phyloP scores from a whole-genome alignment of 2,113 vertebrate species.

The Pogona vitticeps region DNA sequence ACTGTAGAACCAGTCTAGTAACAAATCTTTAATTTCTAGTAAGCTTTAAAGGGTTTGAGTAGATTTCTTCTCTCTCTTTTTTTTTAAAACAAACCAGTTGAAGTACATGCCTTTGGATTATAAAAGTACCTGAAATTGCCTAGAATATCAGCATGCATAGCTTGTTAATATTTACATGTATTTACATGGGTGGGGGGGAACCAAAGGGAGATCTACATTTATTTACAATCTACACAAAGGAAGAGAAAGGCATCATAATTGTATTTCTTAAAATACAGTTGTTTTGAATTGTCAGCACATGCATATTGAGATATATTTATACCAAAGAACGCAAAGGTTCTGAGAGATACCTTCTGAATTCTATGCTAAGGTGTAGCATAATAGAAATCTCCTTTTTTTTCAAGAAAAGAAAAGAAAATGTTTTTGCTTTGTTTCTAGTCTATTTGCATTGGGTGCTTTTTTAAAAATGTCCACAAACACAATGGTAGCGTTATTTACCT shows the following conservation, averaged over 20 bases:
- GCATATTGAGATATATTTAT: constrained; percentile 89
- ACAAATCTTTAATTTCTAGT: constrained; percentile 84
- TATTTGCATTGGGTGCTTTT: constrained; percentile 84
- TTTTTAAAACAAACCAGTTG: constrained; percentile 83
- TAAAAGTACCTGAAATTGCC: constrained; percentile 99
- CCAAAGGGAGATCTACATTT: constrained; percentile 83
- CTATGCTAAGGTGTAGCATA: constrained; percentile 85
- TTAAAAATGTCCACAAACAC: constrained; percentile 87
- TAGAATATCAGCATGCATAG: constrained; percentile 97
- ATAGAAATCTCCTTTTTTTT: constrained; percentile 71
- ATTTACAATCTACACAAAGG: constrained; percentile 89
- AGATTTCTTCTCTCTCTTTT: constrained; percentile 68
- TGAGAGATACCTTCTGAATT: constrained; percentile 76
- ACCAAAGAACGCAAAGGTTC: constrained; percentile 80
- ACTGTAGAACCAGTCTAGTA: constrained; percentile 72
- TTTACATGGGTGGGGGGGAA: constrained; percentile 84
- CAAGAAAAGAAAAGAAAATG: constrained; percentile 5
- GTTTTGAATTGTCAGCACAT: constrained; percentile 85
- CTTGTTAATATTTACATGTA: constrained; percentile 94
- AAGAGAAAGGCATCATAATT: constrained; percentile 85
- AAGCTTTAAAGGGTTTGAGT: constrained; percentile 77
- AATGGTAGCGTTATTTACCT: constrained; percentile 83
- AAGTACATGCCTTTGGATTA: constrained; percentile 95
- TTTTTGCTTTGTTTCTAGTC: constrained; percentile 79
- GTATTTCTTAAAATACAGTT: constrained; percentile 84